Evolutionary conservation across 2,888 invertebrate species (phyloP).

Genomic region (Drosophila borealis): DNA sequence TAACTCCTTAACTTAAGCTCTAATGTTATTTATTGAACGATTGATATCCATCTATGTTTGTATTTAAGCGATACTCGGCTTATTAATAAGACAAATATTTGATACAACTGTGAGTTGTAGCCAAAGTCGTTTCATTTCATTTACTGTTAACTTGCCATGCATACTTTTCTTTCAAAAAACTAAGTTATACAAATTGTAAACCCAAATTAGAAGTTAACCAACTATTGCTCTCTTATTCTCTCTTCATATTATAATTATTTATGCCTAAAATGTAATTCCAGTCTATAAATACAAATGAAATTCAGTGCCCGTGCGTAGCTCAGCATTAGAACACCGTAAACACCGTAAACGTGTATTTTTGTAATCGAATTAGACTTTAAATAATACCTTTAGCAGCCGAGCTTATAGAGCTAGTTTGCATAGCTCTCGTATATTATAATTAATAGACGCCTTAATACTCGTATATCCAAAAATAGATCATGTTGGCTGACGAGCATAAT

Average conservation of each 20-base stretch:
- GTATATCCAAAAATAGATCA: constrained; percentile 8
- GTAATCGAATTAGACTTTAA: constrained; percentile 33
- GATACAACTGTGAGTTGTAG: constrained; percentile 56
- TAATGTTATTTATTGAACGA: constrained; percentile 57
- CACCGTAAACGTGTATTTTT: constrained; percentile 42
- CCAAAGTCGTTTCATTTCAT: constrained; percentile 25
- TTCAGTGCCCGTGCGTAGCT: constrained; percentile 44
- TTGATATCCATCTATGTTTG: constrained; percentile 34
- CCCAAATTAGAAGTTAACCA: constrained; percentile 13
- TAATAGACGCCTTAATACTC: constrained; percentile 43
- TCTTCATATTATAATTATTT: constrained; percentile 32
- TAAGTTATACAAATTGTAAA: constrained; percentile 37
- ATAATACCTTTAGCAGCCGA: constrained; percentile 35
- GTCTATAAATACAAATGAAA: constrained; percentile 26
- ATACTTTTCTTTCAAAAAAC: constrained; percentile 19
- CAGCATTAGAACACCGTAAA: constrained; percentile 33
- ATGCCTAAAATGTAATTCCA: constrained; percentile 43
- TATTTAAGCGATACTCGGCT: constrained; percentile 26
- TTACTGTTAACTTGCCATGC: constrained; percentile 39
- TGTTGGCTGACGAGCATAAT: constrained; percentile 24
- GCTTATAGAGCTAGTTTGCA: constrained; percentile 51
- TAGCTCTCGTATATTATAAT: constrained; percentile 45
- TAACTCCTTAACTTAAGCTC: constrained; percentile 51
- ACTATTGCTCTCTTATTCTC: constrained; percentile 47
- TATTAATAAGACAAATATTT: constrained; percentile 33